Percentiles rank a stretch among this genome's conserved stretches.
Evolutionary conservation across 2,888 invertebrate species (phyloP).

Genomic region (Macaria liturata): DNA sequence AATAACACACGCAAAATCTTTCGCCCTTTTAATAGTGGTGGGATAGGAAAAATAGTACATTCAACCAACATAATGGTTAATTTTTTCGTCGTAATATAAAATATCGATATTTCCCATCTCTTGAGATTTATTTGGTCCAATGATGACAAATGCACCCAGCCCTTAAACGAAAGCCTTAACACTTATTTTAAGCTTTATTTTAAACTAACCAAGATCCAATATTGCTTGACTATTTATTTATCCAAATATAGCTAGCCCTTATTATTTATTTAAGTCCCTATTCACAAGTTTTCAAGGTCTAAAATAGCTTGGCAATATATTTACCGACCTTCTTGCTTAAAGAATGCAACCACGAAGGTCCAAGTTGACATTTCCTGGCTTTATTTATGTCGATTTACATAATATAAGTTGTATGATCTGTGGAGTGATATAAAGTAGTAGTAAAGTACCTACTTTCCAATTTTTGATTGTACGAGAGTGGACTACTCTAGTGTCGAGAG

Average conservation of each 20-base stretch:
- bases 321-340: constrained; percentile 5
- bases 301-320: constrained; percentile 1
- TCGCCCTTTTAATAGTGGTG: no score
- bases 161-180: not conserved
- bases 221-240: constrained; percentile 2
- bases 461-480: no score
- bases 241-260: not conserved
- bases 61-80: no score
- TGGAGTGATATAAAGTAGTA: no score
- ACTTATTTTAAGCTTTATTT: constrained; percentile 10
- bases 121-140: constrained; percentile 26
- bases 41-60: no score
- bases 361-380: constrained; percentile 10
- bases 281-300: not conserved
- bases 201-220: not conserved
- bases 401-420: not conserved
- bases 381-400: constrained; percentile 7
- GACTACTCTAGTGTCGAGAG: no score
- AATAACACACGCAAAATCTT: no score
- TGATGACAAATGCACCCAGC: constrained; percentile 29
- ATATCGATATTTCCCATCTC: constrained; percentile 8
- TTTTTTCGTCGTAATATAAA: no score
- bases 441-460: no score
- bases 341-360: constrained; percentile 16
- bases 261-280: constrained; percentile 11